These are phyloP conservation scores for Nasonia oneida DNA, from an alignment of 2,888 invertebrate species.

Conservation along the genomic window DNA sequence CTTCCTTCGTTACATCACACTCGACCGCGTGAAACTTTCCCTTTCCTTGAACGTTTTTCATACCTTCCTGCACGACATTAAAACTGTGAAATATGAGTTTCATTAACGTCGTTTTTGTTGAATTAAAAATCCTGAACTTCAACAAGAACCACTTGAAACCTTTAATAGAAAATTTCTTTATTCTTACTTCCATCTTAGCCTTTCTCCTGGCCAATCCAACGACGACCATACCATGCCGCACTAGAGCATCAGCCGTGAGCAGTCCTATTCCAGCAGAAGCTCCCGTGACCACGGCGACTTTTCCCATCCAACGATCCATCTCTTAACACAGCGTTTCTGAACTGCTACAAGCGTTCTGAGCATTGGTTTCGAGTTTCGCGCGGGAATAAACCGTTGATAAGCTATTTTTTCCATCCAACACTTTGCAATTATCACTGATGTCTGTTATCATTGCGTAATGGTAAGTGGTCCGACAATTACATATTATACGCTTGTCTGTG, in stretches of 20 bases:
- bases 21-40: slow-evolving; percentile 73
- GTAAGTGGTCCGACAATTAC: not conserved
- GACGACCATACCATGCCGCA: slow-evolving; percentile 80
- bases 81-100: not conserved
- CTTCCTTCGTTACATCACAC: slow-evolving; percentile 74
- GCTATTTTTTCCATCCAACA: not conserved
- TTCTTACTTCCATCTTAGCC: slow-evolving; percentile 77
- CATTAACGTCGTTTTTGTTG: not conserved
- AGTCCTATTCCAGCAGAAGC: slow-evolving; percentile 84
- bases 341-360: not conserved
- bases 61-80: slow-evolving; percentile 4
- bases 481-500: not conserved
- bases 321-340: not conserved
- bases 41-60: slow-evolving; percentile 38
- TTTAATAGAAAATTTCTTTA: not conserved
- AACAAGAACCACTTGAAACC: not conserved
- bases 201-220: slow-evolving; percentile 81
- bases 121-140: not conserved
- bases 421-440: not conserved
- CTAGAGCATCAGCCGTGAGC: slow-evolving; percentile 78
- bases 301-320: slow-evolving; percentile 83
- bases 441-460: not conserved
- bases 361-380: not conserved
- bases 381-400: not conserved
- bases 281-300: slow-evolving; percentile 84